Evolutionary conservation across 2,797 vertebrate genomes (phyloP).

Genomic region (Carduelis carduelis): DNA sequence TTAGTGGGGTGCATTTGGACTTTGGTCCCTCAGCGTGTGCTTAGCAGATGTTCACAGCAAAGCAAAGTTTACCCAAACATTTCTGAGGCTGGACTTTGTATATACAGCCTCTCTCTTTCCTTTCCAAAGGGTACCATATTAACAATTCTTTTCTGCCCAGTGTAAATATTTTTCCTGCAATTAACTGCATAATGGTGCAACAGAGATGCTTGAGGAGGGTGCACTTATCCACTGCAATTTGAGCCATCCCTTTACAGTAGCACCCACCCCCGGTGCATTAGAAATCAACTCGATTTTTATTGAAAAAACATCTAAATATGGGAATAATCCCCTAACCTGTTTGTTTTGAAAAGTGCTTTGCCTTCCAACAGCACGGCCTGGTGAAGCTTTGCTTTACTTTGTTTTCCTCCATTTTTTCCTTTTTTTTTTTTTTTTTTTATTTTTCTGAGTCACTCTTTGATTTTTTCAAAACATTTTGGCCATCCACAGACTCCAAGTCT

Average conservation of each 20-base stretch:
- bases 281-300: conserved; percentile 70
- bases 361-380: conserved; percentile 70
- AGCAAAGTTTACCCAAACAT: conserved; percentile 75
- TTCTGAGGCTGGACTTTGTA: conserved; percentile 72
- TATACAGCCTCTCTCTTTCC: conserved; percentile 72
- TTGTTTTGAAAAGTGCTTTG: conserved; percentile 81
- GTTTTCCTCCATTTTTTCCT: neutral
- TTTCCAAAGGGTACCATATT: conserved; percentile 80
- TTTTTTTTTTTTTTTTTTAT: neutral
- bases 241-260: conserved; percentile 57
- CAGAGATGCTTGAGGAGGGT: conserved; percentile 64
- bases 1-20: conserved; percentile 37
- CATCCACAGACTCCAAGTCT: conserved; percentile 76
- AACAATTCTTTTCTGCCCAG: conserved; percentile 75
- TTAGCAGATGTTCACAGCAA: conserved; percentile 70
- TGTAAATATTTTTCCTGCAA: conserved; percentile 84
- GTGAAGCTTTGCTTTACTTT: conserved; percentile 73
- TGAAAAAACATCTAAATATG: conserved; percentile 74
- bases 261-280: conserved; percentile 48
- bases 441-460: conserved; percentile 79
- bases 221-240: conserved; percentile 33
- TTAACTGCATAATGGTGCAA: conserved; percentile 72
- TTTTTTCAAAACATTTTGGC: conserved; percentile 79
- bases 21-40: conserved; percentile 41
- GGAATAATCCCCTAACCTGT: conserved; percentile 75